A percentile compares a stretch with the other conserved stretches of the same genome.
phyloP scores from a whole-genome alignment of 2,888 invertebrate genomes.

The Seira sanloemensis region DNA sequence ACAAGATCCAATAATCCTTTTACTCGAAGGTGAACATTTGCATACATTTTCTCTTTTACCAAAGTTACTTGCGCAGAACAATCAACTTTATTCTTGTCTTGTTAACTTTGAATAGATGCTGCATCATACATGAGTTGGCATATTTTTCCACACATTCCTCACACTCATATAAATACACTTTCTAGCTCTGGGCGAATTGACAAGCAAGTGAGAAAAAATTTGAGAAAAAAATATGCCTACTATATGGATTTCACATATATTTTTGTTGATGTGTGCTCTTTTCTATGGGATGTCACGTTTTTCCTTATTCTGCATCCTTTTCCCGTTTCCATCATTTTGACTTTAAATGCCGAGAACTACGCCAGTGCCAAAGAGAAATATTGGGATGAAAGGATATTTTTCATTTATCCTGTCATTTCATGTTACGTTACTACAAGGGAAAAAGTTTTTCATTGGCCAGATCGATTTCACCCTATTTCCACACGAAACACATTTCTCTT shows the following conservation, averaged over 20 bases:
- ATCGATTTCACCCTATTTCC: neutral
- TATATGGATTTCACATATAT: conserved; percentile 2
- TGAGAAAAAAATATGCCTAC: conserved; percentile 7
- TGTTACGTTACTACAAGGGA: neutral
- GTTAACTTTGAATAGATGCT: too few relatives aligned
- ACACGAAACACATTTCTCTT: too few relatives aligned
- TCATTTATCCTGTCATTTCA: conserved; percentile 30
- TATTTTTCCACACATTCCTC: neutral
- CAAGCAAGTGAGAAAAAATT: conserved; percentile 19
- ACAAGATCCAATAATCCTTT: neutral
- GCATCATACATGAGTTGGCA: neutral
- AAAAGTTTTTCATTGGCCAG: neutral
- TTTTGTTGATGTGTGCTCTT: conserved; percentile 19
- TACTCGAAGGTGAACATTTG: neutral
- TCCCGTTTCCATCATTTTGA: neutral
- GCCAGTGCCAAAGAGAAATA: neutral
- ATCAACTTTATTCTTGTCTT: neutral
- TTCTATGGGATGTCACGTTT: conserved; percentile 23
- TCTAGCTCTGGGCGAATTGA: conserved; percentile 1
- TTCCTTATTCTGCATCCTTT: neutral
- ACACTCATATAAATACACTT: neutral
- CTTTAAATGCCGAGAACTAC: neutral
- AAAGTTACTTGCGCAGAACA: neutral
- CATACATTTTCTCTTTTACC: neutral
- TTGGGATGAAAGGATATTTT: conserved; percentile 29